These are phyloP conservation scores for Odontamblyopus rebecca DNA, from an alignment of 2,797 vertebrate genomes.

Conservation along the genomic window DNA sequence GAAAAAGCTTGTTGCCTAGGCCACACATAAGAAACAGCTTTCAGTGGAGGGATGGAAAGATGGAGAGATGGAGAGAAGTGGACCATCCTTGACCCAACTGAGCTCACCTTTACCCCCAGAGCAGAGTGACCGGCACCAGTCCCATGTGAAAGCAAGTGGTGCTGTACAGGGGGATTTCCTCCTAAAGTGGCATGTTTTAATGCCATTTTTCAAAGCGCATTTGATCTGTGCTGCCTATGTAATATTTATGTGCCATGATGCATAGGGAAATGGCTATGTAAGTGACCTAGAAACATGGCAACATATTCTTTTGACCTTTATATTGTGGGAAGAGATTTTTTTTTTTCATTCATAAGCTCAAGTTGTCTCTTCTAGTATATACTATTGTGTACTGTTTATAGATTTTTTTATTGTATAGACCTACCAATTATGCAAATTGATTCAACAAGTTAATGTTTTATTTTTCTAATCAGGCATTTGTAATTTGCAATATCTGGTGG, in stretches of 20 bases:
- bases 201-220: neutral
- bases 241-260: slow-evolving; percentile 31
- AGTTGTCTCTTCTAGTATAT: neutral
- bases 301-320: slow-evolving; percentile 15
- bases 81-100: slow-evolving; percentile 9
- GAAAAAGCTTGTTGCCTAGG: slow-evolving; percentile 69
- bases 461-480: no score
- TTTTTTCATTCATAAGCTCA: neutral
- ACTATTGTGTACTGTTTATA: no score
- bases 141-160: neutral
- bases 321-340: neutral
- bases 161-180: neutral
- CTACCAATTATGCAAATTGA: neutral
- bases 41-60: slow-evolving; percentile 24
- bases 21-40: slow-evolving; percentile 56
- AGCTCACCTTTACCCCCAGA: slow-evolving; percentile 22
- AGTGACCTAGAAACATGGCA: slow-evolving; percentile 30
- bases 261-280: slow-evolving; percentile 25
- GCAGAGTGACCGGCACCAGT: neutral
- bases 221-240: slow-evolving; percentile 15
- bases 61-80: slow-evolving; percentile 14
- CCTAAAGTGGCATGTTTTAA: slow-evolving; percentile 4
- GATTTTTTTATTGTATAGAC: neutral
- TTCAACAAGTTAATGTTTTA: neutral
- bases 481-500: no score